Percentiles rank a stretch among this genome's conserved stretches.
Evolutionary conservation across 2,113 vertebrate species (phyloP).

Genomic region (Lamprotornis superbus): DNA sequence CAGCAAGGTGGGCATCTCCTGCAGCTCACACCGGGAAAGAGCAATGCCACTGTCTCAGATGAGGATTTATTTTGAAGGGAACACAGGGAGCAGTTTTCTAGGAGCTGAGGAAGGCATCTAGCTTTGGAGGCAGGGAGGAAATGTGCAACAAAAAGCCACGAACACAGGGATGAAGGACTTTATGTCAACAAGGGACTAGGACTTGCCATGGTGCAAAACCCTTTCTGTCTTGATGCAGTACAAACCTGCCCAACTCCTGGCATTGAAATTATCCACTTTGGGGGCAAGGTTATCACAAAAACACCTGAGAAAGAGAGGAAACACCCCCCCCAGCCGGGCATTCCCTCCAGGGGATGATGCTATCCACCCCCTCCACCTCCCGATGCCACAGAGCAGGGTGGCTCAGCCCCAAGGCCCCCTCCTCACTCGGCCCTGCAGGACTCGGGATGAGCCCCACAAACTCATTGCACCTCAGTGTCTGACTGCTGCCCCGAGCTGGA

Average conservation of each 20-base stretch:
- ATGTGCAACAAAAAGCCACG: not conserved
- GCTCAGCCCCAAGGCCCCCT: not conserved
- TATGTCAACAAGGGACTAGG: not conserved
- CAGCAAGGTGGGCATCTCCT: not conserved
- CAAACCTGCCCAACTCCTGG: not conserved
- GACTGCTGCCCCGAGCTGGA: too few species aligned
- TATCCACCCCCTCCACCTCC: not conserved
- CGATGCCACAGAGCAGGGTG: not conserved
- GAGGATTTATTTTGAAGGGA: not conserved
- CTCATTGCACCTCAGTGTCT: not conserved
- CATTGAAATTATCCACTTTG: fast-evolving
- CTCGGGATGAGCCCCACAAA: not conserved
- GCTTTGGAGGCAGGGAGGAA: not conserved
- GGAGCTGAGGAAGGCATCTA: not conserved
- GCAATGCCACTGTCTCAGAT: fast-evolving
- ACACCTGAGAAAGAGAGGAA: not conserved
- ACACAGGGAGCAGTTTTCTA: not conserved
- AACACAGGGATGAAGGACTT: not conserved
- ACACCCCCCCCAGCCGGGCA: not conserved
- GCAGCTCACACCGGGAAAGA: not conserved
- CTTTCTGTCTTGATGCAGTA: not conserved
- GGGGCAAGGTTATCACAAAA: not conserved
- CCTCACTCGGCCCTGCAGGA: too few species aligned
- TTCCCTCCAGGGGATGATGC: not conserved
- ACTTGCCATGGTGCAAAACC: not conserved